phyloP scores from a whole-genome alignment of 1,140 invertebrate species.

The Macrobrachium nipponense region DNA sequence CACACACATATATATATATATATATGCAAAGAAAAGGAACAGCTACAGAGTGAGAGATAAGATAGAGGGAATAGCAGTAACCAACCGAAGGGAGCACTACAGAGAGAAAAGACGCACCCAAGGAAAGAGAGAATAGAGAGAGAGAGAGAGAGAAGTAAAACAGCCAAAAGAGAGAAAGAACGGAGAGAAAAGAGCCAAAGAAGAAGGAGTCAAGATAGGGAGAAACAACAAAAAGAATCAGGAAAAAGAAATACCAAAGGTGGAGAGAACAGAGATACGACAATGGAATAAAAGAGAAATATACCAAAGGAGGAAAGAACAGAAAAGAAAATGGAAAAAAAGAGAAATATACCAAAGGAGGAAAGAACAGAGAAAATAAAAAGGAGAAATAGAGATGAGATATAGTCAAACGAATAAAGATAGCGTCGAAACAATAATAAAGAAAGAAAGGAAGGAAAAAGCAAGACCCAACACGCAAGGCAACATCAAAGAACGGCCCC shows the following conservation, averaged over 20 bases:
- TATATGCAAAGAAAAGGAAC: neutral
- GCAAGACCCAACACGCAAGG: neutral
- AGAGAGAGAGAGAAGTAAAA: too few relatives aligned
- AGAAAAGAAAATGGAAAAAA: neutral
- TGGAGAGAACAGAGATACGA: neutral
- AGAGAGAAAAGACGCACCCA: neutral
- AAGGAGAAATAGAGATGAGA: neutral
- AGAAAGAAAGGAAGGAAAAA: neutral
- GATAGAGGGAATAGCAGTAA: neutral
- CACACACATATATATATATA: too few relatives aligned
- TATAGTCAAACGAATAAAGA: neutral
- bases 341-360: too few relatives aligned
- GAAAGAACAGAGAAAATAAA: neutral
- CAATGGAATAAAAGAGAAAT: too few relatives aligned
- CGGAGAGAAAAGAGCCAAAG: neutral
- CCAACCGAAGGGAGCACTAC: neutral
- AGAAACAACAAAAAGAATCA: too few relatives aligned
- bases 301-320: too few relatives aligned
- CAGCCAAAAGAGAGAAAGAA: neutral
- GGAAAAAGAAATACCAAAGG: neutral
- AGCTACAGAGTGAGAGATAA: neutral
- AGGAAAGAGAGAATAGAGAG: neutral
- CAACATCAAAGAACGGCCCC: neutral
- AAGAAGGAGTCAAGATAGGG: too few relatives aligned
- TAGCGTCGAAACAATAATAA: neutral